phyloP scores from a whole-genome alignment of 2,888 invertebrate species.

The Cataglyphis cursor region DNA sequence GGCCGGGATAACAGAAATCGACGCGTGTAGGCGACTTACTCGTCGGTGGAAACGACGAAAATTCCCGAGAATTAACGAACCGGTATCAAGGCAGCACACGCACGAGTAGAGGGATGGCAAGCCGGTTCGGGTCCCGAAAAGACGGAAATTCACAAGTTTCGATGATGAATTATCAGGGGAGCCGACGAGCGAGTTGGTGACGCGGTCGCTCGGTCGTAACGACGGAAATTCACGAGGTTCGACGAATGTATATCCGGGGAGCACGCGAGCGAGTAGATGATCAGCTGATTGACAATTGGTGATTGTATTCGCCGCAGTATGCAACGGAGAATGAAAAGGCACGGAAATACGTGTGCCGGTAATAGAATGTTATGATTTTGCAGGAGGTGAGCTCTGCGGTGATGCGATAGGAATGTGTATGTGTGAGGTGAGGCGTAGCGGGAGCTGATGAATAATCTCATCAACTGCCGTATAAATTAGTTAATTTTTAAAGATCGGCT shows the following conservation, averaged over 20 bases:
- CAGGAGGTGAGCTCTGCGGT: background rate
- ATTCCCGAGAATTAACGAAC: constrained; percentile 3
- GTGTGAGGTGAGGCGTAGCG: background rate
- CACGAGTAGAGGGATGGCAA: background rate
- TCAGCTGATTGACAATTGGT: background rate
- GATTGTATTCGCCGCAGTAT: constrained; percentile 6
- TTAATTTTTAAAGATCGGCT: constrained; percentile 38
- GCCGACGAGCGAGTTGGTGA: background rate
- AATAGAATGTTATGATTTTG: background rate
- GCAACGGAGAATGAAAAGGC: constrained; percentile 18
- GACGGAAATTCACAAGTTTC: background rate
- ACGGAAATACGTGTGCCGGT: constrained; percentile 40
- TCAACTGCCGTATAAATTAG: background rate
- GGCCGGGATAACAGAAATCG: background rate
- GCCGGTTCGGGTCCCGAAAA: background rate
- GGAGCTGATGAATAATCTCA: background rate
- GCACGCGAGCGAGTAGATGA: background rate
- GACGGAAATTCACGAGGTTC: constrained; percentile 1
- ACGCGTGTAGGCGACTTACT: background rate
- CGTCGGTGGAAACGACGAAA: background rate
- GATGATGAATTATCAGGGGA: background rate
- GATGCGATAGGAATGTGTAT: background rate
- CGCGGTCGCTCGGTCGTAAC: background rate
- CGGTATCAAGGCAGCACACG: background rate
- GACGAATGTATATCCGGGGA: constrained; percentile 3